These are phyloP conservation scores for Bergia puertoricense DNA, from an alignment of 92 coral and sea anemone species.

Conservation along the genomic window DNA sequence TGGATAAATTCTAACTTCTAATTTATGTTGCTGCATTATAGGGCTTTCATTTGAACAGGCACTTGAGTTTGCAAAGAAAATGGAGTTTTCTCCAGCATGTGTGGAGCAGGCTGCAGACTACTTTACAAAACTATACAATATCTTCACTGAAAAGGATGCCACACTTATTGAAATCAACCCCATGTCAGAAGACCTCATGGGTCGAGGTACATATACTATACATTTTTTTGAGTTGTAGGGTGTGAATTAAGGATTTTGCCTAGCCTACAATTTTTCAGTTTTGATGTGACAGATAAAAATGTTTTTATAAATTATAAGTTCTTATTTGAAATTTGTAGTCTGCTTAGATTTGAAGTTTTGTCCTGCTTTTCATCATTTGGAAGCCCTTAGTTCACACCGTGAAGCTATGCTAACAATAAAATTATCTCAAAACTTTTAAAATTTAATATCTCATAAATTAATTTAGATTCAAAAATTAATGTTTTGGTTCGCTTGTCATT, in stretches of 20 bases:
- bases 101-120: conserved; percentile 88
- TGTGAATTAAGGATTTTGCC: too few species aligned
- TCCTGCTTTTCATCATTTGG: too few species aligned
- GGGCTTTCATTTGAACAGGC: conserved; percentile 82
- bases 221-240: background rate
- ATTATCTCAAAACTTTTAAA: too few species aligned
- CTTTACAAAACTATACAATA: conserved; percentile 77
- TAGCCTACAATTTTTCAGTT: background rate
- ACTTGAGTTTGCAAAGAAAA: conserved; percentile 73
- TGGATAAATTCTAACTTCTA: background rate
- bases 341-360: too few species aligned
- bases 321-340: too few species aligned
- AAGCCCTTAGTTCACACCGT: too few species aligned
- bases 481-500: too few species aligned
- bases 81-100: conserved; percentile 87
- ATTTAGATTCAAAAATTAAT: too few species aligned
- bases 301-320: too few species aligned
- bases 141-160: conserved; percentile 84
- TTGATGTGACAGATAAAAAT: background rate
- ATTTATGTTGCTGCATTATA: conserved; percentile 2
- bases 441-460: too few species aligned
- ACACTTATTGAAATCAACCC: conserved; percentile 92
- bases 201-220: conserved; percentile 66
- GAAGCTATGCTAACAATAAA: too few species aligned
- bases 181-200: conserved; percentile 92